phyloP scores from a whole-genome alignment of 2,888 invertebrate genomes.

The Amblyteles armatorius region DNA sequence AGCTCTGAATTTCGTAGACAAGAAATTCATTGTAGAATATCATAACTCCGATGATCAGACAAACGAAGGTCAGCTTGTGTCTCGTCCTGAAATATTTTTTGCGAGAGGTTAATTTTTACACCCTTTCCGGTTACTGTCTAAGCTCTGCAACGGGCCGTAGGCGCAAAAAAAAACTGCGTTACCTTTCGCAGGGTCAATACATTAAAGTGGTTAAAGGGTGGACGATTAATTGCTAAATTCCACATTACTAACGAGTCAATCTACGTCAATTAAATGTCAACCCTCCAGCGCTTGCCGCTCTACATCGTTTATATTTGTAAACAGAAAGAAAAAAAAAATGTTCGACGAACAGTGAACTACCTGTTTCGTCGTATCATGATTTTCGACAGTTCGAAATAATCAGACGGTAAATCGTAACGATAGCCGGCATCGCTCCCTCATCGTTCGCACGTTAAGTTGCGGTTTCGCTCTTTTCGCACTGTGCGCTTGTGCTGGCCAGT shows the following conservation, averaged over 20 bases:
- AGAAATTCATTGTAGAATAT: slow-evolving; percentile 87
- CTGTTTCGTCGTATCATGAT: slow-evolving; percentile 65
- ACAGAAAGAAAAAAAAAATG: background rate
- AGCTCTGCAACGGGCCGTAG: no score
- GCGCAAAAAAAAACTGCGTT: background rate
- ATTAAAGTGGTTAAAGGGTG: background rate
- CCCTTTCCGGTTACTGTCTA: background rate
- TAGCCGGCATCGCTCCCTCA: slow-evolving; percentile 46
- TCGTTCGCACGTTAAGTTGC: slow-evolving; percentile 32
- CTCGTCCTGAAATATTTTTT: slow-evolving; percentile 72
- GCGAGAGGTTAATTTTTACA: slow-evolving; percentile 10
- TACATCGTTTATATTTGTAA: background rate
- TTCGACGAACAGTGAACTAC: slow-evolving; percentile 48
- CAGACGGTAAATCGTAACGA: slow-evolving; percentile 30
- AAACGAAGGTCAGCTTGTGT: slow-evolving; percentile 74
- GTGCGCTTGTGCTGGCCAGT: slow-evolving; percentile 37
- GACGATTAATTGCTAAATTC: slow-evolving; percentile 2
- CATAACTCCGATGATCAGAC: slow-evolving; percentile 71
- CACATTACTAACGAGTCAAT: background rate
- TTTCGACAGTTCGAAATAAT: slow-evolving; percentile 38
- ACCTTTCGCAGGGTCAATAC: background rate
- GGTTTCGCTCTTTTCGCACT: slow-evolving; percentile 5
- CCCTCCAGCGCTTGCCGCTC: background rate
- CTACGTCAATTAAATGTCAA: background rate
- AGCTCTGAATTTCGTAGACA: slow-evolving; percentile 85